Evolutionary conservation across 2,888 invertebrate genomes (phyloP).

Genomic region (Leistus spinibarbis): DNA sequence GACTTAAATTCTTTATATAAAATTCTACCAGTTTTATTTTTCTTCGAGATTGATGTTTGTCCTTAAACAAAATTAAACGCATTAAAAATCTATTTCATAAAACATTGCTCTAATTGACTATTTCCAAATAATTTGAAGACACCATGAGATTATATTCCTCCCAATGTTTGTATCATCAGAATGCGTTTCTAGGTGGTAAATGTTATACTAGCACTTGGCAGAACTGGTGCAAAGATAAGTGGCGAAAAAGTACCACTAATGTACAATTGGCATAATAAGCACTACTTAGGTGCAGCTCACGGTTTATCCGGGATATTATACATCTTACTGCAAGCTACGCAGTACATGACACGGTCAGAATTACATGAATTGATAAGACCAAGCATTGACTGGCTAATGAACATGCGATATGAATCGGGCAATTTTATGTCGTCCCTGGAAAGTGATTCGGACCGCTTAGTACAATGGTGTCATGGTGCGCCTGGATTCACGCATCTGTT

Average conservation of each 20-base stretch:
- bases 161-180: not conserved
- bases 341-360: conserved; percentile 64
- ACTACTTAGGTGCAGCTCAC: conserved; percentile 90
- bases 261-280: conserved; percentile 86
- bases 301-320: conserved; percentile 86
- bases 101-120: too few species aligned
- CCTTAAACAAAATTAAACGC: too few species aligned
- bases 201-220: conserved; percentile 68
- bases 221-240: conserved; percentile 61
- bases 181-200: conserved; percentile 64
- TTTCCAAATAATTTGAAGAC: too few species aligned
- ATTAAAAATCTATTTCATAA: too few species aligned
- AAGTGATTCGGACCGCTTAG: conserved; percentile 72
- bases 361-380: conserved; percentile 66
- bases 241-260: conserved; percentile 70
- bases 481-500: conserved; percentile 82
- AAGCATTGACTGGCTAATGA: conserved; percentile 68
- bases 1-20: too few species aligned
- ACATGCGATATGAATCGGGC: conserved; percentile 64
- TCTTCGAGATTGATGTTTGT: too few species aligned
- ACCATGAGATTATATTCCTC: not conserved
- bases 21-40: too few species aligned
- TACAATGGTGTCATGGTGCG: conserved; percentile 96
- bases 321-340: conserved; percentile 74
- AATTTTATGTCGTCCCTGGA: conserved; percentile 82